Base-by-base conservation (phyloP, 2,797 vertebrate genomes). In the Orestias chungarensis region DNA sequence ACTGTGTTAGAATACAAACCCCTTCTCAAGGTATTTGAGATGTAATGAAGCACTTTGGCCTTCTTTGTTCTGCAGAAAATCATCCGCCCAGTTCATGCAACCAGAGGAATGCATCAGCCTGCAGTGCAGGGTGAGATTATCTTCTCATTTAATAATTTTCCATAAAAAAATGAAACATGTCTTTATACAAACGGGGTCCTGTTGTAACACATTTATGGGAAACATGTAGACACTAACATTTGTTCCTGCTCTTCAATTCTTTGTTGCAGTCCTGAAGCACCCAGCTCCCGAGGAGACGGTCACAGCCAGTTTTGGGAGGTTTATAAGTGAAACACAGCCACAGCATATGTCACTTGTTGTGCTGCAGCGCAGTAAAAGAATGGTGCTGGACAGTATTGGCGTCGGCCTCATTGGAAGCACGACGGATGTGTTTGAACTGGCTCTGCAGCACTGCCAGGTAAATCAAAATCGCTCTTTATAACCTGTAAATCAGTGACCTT, bases 311-410 rank as follows among this genome's bases (percentile, higher is more conserved):
- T 97, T 96, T 64, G 95, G 95, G 18, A 93, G 84, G 46, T 97
- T 97, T 87, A 95, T 97, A 88, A 90, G 91, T 0, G 90, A 86
- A 0, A 85, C 93, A 0, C 88, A 76, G 43, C 92, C 95, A 0
- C 90, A 92, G 64, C 95, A 95, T 33, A 82, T 96, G 76, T 94
- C 95, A 3, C 81, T 93, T 0, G 79, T 82, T 0, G 94, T 95
- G 71, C 76, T 95, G 20, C 91, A 92, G n/a, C 92, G 95, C 46
- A 97, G 96, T 84, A 97, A 96, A 80, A 94, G 96, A 65, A 97
- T 97, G 96, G 93, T 97, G 81, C 90, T 97, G 6, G 96, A 97
- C 92, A 96, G 90, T 92, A 92, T 97, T 0, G 96, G 96, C 0
- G 96, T 97, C 1, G 96, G 96, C 42, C 88, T 97, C 0, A 84